Conservation (phyloP, 1,140 invertebrate species). For the Nebria ingens region DNA sequence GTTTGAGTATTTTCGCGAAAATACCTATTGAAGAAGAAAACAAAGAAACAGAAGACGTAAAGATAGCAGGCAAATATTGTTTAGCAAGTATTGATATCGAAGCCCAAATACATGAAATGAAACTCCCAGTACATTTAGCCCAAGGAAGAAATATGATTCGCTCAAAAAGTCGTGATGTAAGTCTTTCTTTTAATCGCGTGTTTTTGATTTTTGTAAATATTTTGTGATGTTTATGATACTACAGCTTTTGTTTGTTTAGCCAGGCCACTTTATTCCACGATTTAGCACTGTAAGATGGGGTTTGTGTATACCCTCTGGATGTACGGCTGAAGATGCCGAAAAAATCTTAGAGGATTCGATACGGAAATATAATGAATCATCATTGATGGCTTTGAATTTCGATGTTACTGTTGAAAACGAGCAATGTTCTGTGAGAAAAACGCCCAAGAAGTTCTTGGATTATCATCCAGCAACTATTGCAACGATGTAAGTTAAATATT, state of each 20-base stretch:
- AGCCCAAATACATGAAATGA: slow-evolving; percentile 41
- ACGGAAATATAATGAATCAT: slow-evolving; percentile 42
- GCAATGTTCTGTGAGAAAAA: slow-evolving; percentile 45
- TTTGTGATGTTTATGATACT: neutral
- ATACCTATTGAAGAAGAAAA: too few species aligned
- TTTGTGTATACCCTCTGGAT: slow-evolving; percentile 47
- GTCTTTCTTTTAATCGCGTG: slow-evolving; percentile 26
- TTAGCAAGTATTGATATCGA: slow-evolving; percentile 50
- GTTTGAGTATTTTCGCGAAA: slow-evolving; percentile 27
- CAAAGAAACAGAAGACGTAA: slow-evolving; percentile 29
- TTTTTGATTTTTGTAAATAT: neutral
- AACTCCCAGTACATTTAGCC: slow-evolving; percentile 45
- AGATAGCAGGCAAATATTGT: slow-evolving; percentile 57
- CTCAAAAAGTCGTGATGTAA: slow-evolving; percentile 51
- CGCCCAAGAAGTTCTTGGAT: slow-evolving; percentile 20
- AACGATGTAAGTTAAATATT: slow-evolving; percentile 14
- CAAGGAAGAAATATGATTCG: slow-evolving; percentile 49
- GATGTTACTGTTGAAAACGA: slow-evolving; percentile 43
- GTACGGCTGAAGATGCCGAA: slow-evolving; percentile 44
- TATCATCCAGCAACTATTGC: neutral
- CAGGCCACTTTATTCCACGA: slow-evolving; percentile 50
- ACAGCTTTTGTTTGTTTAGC: slow-evolving; percentile 32
- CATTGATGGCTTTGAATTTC: slow-evolving; percentile 41
- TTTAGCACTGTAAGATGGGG: slow-evolving; percentile 52
- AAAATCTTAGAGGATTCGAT: slow-evolving; percentile 42